phyloP scores from a whole-genome alignment of 2,888 invertebrate species.

The Hirtodrosophila trivittata region DNA sequence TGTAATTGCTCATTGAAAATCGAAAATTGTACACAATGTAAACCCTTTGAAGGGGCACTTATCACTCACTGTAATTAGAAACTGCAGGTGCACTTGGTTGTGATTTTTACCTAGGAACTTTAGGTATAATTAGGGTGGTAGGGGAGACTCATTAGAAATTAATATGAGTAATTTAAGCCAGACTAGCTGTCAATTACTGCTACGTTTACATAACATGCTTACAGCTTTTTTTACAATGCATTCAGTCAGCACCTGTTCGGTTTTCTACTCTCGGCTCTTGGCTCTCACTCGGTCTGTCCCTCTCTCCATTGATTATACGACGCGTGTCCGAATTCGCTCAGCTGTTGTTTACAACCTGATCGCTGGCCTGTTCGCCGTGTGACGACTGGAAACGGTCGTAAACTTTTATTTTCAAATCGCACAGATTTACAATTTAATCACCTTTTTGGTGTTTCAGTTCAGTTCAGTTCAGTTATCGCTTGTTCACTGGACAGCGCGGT shows the following conservation, averaged over 20 bases:
- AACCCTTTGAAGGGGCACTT: too few relatives aligned
- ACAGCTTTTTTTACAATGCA: constrained; percentile 39
- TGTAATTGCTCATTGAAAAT: too few relatives aligned
- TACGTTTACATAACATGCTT: constrained; percentile 58
- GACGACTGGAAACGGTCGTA: constrained; percentile 38
- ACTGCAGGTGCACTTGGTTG: not conserved
- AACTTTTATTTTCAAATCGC: constrained; percentile 69
- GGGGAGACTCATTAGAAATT: constrained; percentile 28
- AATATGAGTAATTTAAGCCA: constrained; percentile 22
- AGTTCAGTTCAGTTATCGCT: constrained; percentile 70
- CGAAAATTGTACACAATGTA: too few relatives aligned
- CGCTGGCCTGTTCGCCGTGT: constrained; percentile 21
- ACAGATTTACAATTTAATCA: constrained; percentile 69
- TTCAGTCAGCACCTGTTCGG: constrained; percentile 54
- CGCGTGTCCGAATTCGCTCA: constrained; percentile 50
- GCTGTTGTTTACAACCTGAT: constrained; percentile 60
- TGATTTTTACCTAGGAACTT: not conserved
- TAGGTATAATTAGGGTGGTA: not conserved
- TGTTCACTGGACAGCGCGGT: constrained; percentile 64
- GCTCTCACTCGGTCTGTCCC: constrained; percentile 8
- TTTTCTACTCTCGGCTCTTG: constrained; percentile 4
- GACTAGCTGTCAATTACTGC: constrained; percentile 20
- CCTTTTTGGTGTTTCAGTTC: constrained; percentile 57
- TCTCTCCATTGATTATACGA: constrained; percentile 48
- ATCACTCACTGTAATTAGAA: too few relatives aligned